Percentiles rank a stretch among this genome's conserved stretches.
Conservation (phyloP, 2,113 vertebrate genomes). For the Engraulis encrasicolus region DNA sequence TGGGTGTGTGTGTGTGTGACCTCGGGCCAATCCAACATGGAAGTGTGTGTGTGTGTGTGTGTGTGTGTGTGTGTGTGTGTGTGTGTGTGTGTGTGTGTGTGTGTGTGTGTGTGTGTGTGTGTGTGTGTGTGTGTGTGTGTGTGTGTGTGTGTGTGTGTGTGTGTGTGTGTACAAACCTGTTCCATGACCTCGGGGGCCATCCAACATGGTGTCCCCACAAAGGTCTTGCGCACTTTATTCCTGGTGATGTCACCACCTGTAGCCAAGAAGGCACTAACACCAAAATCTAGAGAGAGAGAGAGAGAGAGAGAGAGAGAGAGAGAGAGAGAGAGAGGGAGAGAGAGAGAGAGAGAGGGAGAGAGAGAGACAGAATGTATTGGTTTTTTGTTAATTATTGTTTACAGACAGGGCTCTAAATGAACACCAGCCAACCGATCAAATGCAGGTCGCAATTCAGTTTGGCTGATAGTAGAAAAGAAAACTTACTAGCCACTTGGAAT, state of each 20-base stretch:
- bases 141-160: not conserved
- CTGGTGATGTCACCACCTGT: conserved; percentile 96
- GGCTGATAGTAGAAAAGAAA: too few relatives aligned
- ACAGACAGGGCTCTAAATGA: too few relatives aligned
- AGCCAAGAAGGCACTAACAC: conserved; percentile 96
- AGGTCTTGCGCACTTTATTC: conserved; percentile 97
- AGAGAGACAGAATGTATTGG: too few relatives aligned
- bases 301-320: too few relatives aligned
- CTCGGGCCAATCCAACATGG: too few relatives aligned
- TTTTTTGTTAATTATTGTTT: too few relatives aligned
- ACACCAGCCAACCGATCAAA: conserved; percentile 41
- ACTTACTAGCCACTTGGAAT: too few relatives aligned
- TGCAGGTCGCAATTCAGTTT: too few relatives aligned
- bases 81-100: not conserved
- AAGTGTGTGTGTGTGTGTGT: not conserved
- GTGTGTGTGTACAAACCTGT: conserved; percentile 76
- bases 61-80: not conserved
- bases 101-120: not conserved
- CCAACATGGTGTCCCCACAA: conserved; percentile 97
- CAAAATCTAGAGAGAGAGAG: too few relatives aligned
- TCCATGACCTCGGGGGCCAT: conserved; percentile 99
- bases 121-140: not conserved
- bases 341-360: too few relatives aligned
- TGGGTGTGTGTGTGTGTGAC: not conserved
- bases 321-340: too few relatives aligned